These are phyloP conservation scores for Vireo altiloquus DNA, from an alignment of 2,113 vertebrate species.

Conservation along the genomic window DNA sequence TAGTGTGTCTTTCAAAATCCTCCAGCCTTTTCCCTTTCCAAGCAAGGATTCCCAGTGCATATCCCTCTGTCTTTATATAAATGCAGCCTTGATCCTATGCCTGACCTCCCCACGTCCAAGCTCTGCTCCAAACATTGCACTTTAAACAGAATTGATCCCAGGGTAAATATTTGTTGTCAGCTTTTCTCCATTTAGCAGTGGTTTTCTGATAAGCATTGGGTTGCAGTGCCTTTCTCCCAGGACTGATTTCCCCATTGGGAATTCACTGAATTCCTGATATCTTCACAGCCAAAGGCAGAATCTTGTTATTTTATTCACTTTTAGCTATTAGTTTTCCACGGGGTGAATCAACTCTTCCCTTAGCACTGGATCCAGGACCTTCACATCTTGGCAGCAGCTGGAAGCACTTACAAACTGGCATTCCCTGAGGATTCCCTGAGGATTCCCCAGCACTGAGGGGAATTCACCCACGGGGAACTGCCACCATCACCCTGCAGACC, in stretches of 20 bases:
- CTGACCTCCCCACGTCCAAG: not conserved
- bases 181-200: not conserved
- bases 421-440: rapidly evolving
- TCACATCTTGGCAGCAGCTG: not conserved
- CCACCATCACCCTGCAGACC: not conserved
- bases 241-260: not conserved
- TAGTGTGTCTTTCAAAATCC: not conserved
- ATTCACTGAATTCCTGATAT: not conserved
- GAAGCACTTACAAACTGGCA: not conserved
- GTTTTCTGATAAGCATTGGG: not conserved
- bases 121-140: not conserved
- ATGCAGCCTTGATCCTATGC: not conserved
- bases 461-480: not conserved
- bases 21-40: not conserved
- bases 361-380: not conserved
- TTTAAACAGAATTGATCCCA: conserved; percentile 33
- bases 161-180: conserved; percentile 54
- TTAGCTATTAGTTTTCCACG: not conserved
- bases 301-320: not conserved
- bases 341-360: not conserved
- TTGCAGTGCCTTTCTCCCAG: not conserved
- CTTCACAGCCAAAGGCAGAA: not conserved
- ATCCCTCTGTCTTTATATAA: not conserved
- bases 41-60: not conserved
- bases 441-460: not conserved